Base-by-base conservation (phyloP, 2,797 vertebrate species). In the Lepilemur septentrionalis region DNA sequence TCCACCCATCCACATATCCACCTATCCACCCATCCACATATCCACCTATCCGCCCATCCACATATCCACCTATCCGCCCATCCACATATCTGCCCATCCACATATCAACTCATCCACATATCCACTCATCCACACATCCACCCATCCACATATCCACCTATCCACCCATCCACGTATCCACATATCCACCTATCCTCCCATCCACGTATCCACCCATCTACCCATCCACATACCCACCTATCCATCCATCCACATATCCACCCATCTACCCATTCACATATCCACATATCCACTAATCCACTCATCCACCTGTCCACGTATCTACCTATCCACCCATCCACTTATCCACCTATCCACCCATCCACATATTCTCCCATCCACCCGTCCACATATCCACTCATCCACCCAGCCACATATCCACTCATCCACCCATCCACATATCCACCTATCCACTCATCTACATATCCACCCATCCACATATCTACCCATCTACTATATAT, bases 1-100 rank as follows among this genome's bases (percentile, higher is more conserved):
- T 35, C 6, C 8, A 17, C 5, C 0, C 20, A 41, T 72, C 1
- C 23, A 22, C 0, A 14, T 8, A 81, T 4, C 22, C 22, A 25
- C 3, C 1, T 15, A 17, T 30, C 70, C 14, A 46, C 6, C 1
- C 10, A 46, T 46, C 46, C 46, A 48, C 14, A 3, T 10, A 50
- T 46, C 14, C 61, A 63, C 0, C 7, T 63, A 63, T 14, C 59
- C 52, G 38, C 9, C 20, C 80, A 32, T 46, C n/a, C 30, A 22
- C 7, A 5, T 2, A 57, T 41, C 32, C 14, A 73, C 13, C 4
- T 17, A 61, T 0, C 3, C 22, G 35, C 0, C 2, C 72, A 41
- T 11, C 9, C 57, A 41, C 5, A 6, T 35, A 22, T 35, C 5
- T 8, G 10, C 5, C 0, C 20, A 41, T 72, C n/a, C n/a, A n/a